Evolutionary conservation across 2,797 vertebrate genomes (phyloP), one percentile per base, ranked within the genome.

Genomic region (Periophthalmus magnuspinnatus): DNA sequence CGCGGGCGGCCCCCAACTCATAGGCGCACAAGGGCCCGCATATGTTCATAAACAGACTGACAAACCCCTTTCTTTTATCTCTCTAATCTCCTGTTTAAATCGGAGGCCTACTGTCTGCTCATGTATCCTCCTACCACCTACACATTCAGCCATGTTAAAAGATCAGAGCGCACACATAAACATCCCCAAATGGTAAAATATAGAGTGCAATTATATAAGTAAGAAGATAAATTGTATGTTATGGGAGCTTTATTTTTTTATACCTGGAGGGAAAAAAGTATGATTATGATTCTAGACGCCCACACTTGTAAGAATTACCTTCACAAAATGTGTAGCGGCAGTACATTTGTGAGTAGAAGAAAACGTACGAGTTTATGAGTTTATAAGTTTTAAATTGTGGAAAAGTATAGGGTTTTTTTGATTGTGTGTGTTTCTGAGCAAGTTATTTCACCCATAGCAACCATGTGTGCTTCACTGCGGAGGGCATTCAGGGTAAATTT

Each of bases 111-210:
- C 79, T 34, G 41, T 77, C 84, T 87, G 79, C 84, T 82, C 21
- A 28, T 45, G 14, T 64, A 45, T 47, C 61, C 61, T 63, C 61
- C 61, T 45, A 48, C 78, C 38, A 34, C 75, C 84, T 84, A 78
- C 84, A 19, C 4, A 79, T 72, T 83, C 81, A 63, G 74, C 75
- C 11, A 45, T 14, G 41, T 45, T 45, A 71, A 72, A 83, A 86
- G 74, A 65, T 80, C 73, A 81, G 77, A 79, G 76, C 80, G 76
- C 79, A 84, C 13, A 83, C 86, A 80, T 85, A 92, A 93, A 92
- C 88, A 90, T 91, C 89, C 88, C 87, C 82, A 71, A 83, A 70
- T 57, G 70, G 6, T 28, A 17, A 79, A 47, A 28, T 28, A 61
- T 21, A 21, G 34, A 22, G 73, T 24, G 66, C 81, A 60, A n/a